A percentile compares a stretch with the other conserved stretches of the same genome.
Evolutionary conservation across 2,113 vertebrate species (phyloP).

Genomic region (Bubo bubo): DNA sequence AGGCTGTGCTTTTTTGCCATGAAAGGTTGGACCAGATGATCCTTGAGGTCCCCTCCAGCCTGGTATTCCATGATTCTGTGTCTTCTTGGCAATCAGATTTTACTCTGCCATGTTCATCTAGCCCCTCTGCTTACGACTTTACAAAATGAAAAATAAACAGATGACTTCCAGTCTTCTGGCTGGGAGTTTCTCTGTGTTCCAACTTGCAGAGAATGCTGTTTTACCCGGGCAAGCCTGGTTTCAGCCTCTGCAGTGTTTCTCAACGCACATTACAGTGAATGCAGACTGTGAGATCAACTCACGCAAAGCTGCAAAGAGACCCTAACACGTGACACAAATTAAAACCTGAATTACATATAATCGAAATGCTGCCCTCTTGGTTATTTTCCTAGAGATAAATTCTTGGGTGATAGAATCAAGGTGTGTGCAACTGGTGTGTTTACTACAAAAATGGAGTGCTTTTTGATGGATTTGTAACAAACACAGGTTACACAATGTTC

Average conservation of each 20-base stretch:
- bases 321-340: no score
- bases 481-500: not conserved
- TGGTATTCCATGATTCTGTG: no score
- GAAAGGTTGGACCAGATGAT: no score
- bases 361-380: not conserved
- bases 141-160: accelerated
- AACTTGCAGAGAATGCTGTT: accelerated
- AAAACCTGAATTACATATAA: no score
- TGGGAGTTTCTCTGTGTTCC: not conserved
- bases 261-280: accelerated
- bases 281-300: not conserved
- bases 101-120: accelerated
- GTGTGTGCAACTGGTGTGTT: not conserved
- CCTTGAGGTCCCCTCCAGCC: no score
- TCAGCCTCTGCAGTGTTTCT: not conserved
- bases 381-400: not conserved
- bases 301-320: not conserved
- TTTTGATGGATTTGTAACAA: not conserved
- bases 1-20: no score
- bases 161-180: not conserved
- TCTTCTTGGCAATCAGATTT: not conserved
- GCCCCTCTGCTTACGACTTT: accelerated
- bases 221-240: not conserved
- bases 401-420: not conserved
- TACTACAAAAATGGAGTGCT: not conserved